These are phyloP conservation scores for Sciaenops ocellatus DNA, from an alignment of 2,797 vertebrate genomes.

Conservation along the genomic window DNA sequence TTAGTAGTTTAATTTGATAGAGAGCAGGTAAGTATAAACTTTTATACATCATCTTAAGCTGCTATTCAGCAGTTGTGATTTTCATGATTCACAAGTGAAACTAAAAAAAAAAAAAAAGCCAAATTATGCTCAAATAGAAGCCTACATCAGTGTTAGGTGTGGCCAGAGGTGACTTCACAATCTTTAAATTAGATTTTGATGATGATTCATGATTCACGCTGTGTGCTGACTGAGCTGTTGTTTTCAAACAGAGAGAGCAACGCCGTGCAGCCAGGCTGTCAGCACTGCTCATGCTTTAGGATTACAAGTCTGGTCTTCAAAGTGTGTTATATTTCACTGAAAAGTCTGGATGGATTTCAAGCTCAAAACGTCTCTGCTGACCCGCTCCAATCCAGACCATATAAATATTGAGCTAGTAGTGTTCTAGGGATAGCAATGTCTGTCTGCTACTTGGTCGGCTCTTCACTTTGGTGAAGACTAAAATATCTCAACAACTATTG, in stretches of 20 bases:
- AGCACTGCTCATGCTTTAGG: not conserved
- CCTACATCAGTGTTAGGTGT: not conserved
- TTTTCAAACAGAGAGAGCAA: conserved; percentile 13
- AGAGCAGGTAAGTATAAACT: not conserved
- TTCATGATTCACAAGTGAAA: not conserved
- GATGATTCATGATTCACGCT: conserved; percentile 20
- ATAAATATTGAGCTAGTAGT: not conserved
- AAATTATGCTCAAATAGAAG: not conserved
- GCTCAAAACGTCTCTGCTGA: not conserved
- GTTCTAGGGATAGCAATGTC: not conserved
- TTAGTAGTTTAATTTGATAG: not conserved
- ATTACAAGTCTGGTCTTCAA: not conserved
- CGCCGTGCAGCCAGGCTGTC: not conserved
- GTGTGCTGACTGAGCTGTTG: conserved; percentile 7
- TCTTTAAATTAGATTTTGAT: conserved; percentile 1
- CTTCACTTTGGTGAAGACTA: not conserved
- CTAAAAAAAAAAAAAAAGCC: not conserved
- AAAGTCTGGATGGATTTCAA: not conserved
- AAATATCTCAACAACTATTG: not conserved
- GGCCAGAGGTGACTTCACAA: not conserved
- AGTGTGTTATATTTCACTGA: not conserved
- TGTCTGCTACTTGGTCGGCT: not conserved
- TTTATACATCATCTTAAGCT: conserved; percentile 5
- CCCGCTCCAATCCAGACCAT: not conserved
- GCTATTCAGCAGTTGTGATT: not conserved